Evolutionary conservation across 2,888 invertebrate genomes (phyloP).

Genomic region (Syritta pipiens): DNA sequence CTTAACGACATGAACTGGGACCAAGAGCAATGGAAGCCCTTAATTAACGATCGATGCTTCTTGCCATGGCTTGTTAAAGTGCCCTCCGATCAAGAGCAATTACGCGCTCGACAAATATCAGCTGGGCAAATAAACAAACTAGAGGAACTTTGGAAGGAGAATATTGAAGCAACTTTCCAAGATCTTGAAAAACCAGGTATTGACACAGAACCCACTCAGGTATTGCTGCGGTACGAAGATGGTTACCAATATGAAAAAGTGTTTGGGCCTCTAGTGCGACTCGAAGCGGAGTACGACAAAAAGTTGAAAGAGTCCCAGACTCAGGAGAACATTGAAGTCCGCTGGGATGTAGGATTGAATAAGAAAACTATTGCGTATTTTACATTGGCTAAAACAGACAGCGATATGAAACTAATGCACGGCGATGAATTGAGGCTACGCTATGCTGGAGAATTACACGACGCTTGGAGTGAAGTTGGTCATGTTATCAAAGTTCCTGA

Average conservation of each 20-base stretch:
- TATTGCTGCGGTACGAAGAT: constrained; percentile 91
- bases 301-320: constrained; percentile 98
- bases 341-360: constrained; percentile 99
- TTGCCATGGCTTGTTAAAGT: constrained; percentile 98
- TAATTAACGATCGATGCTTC: constrained; percentile 97
- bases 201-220: constrained; percentile 97
- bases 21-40: constrained; percentile 98
- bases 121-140: constrained; percentile 98
- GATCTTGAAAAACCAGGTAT: constrained; percentile 99
- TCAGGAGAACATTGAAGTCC: constrained; percentile 97
- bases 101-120: constrained; percentile 96
- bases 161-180: constrained; percentile 98
- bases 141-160: constrained; percentile 99
- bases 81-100: constrained; percentile 97
- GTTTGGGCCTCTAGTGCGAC: constrained; percentile 96
- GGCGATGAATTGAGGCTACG: constrained; percentile 97
- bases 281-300: constrained; percentile 99
- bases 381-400: constrained; percentile 97
- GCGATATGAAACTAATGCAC: constrained; percentile 99
- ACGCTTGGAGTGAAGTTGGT: constrained; percentile 98
- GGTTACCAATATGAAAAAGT: constrained; percentile 99
- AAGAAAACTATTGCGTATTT: constrained; percentile 99
- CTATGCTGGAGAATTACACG: constrained; percentile 95
- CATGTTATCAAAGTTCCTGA: constrained; percentile 98
- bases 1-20: constrained; percentile 99